Percentiles rank a stretch among this genome's conserved stretches.
These are phyloP conservation scores for Esox niger DNA, from an alignment of 2,113 vertebrate genomes.

Conservation along the genomic window DNA sequence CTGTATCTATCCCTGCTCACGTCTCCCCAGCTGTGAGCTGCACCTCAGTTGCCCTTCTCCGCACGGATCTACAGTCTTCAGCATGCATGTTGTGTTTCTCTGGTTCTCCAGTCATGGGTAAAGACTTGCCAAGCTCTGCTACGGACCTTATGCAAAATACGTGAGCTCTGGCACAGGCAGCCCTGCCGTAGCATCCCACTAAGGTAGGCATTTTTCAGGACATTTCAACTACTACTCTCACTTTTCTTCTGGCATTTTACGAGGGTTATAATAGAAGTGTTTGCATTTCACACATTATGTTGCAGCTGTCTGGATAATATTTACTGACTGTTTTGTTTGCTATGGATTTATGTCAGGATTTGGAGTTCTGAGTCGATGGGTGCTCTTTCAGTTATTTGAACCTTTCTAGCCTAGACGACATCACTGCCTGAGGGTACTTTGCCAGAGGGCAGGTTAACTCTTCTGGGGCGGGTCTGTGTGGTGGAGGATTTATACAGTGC, in stretches of 20 bases:
- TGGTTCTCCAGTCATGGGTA: neutral
- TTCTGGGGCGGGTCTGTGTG: neutral
- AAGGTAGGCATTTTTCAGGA: constrained; percentile 52
- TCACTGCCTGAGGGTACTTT: neutral
- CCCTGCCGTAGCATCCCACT: constrained; percentile 38
- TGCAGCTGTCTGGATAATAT: neutral
- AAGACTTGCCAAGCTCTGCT: neutral
- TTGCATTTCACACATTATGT: neutral
- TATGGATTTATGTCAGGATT: too few relatives aligned
- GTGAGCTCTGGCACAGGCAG: neutral
- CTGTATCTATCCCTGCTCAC: neutral
- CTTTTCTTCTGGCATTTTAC: neutral
- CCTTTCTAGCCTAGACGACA: neutral
- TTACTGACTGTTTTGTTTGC: too few relatives aligned
- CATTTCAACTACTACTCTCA: neutral
- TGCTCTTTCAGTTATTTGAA: neutral
- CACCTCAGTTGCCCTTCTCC: neutral
- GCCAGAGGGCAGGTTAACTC: neutral
- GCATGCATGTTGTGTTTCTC: neutral
- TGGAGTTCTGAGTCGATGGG: neutral
- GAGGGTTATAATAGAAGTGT: neutral
- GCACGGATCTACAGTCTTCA: neutral
- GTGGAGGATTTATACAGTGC: neutral
- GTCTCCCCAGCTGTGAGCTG: neutral
- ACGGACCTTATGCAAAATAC: constrained; percentile 2